Evolutionary conservation across 2,888 invertebrate species (phyloP), one percentile per base, ranked within the genome.

Genomic region (Andrena marginata): DNA sequence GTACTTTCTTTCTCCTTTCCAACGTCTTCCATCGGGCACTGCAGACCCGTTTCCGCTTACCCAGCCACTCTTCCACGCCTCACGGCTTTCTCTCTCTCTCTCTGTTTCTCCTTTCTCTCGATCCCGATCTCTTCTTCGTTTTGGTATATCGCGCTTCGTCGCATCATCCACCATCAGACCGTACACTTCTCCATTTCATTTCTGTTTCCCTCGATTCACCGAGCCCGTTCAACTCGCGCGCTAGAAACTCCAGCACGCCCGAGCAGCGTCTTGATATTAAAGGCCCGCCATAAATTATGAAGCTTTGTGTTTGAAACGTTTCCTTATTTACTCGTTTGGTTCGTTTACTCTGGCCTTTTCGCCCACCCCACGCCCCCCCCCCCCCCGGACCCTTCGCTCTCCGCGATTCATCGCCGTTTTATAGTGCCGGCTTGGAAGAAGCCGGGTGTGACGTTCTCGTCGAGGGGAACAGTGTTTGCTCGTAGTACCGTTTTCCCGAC

Each of bases 221-320:
- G 31, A 23, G 10, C 16, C 13, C 29, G 75, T 54, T 51, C 56
- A 31, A 20, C 13, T 56, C 48, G 10, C 23, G 16, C 51, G 31
- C 33, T 64, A 42, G 56, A 76, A 85, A 86, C 78, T 81, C 56
- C 73, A 49, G 63, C 49, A 33, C 75, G 59, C 20, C 65, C 29
- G 48, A 20, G 75, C 31, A 76, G 72, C 84, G 70, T 73, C 70
- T 79, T 69, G 72, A 84, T 79, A 86, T 88, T 84, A 87, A 84
- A 82, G 69, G 71, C 31, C 48, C 60, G 70, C 48, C 72, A 80
- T 88, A 88, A 88, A 87, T 87, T 87, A 86, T 77, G 64, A 80
- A 78, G 80, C 84, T 80, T 88, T 84, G 81, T 51, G 69, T 81
- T 84, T 62, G 80, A 82, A 79, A 63, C 78, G 71, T 78, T 62